phyloP scores from a whole-genome alignment of 2,888 invertebrate species.

The Clusia tigrina region DNA sequence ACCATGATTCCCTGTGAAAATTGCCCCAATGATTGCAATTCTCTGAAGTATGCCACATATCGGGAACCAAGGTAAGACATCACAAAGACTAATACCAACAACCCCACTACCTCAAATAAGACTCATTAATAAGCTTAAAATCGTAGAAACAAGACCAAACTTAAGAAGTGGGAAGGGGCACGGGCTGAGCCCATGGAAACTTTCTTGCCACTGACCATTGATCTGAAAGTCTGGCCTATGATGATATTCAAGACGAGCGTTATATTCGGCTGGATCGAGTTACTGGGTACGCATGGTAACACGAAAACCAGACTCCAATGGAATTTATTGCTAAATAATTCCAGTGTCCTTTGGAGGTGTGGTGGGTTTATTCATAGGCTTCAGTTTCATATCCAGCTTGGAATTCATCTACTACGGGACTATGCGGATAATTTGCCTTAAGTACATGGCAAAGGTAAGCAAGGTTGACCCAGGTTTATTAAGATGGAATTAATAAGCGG shows the following conservation, averaged over 20 bases:
- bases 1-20: constrained; percentile 1
- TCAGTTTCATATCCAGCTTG: constrained; percentile 21
- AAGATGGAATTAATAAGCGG: background rate
- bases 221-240: constrained; percentile 27
- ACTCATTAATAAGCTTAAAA: background rate
- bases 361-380: constrained; percentile 26
- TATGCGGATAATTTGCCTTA: constrained; percentile 21
- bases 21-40: constrained; percentile 23
- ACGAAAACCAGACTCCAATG: background rate
- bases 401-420: constrained; percentile 23
- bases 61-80: background rate
- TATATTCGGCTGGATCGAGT: constrained; percentile 19
- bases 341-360: constrained; percentile 25
- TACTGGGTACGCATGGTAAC: no score
- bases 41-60: constrained; percentile 7
- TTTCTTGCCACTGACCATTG: no score
- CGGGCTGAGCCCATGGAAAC: no score
- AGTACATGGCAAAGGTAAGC: constrained; percentile 21
- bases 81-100: no score
- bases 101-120: background rate
- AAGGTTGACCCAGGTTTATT: background rate
- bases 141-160: background rate
- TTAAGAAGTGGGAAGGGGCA: background rate
- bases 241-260: constrained; percentile 11
- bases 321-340: background rate